Evolutionary conservation across 2,888 invertebrate species (phyloP), one percentile per base, ranked within the genome.

Genomic region (Leptinotarsa peninsularis): DNA sequence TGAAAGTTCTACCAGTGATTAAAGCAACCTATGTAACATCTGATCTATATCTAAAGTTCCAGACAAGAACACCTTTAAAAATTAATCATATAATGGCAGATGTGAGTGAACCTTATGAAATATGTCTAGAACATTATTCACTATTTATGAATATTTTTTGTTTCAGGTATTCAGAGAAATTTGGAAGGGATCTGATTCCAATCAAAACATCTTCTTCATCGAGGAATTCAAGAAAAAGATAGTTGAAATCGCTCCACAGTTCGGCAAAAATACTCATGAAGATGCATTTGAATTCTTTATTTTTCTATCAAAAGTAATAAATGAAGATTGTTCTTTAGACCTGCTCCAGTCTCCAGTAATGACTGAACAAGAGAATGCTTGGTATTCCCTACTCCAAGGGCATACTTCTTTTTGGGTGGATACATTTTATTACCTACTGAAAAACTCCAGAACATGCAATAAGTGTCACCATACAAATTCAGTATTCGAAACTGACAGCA

Each of bases 1-100:
- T 98, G 70, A 95, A 95, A 88, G 96, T 96, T 89, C 94, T 97
- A 2, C 92, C 92, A 14, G 91, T 92, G 13, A 90, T 98, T 73
- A 92, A 93, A 70, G 91, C 92, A 13, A 96, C 95, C 89, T 95
- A 75, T 66, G 72, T 97, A 87, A 91, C 93, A 82, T 91, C 92
- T 71, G 93, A 94, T 78, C 89, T 89, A 79, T 96, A 95, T 86
- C 87, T 90, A 74, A 91, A 91, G 71, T 91, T 92, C 82, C 89
- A 94, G 50, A 80, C 77, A n/a, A 77, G 83, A 66, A 43, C 70
- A 43, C 82, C 83, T 10, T 82, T 84, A 0, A 79, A 81, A 15
- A 81, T 86, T n/a, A 82, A 84, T 14, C 74, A 77, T 43, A 83
- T 85, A 67, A 78, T 85, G 69, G 85, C 82, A 0, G 33, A 56